A percentile compares a stretch with the other conserved stretches of the same genome.
Evolutionary conservation across 2,113 vertebrate species (phyloP).

Genomic region (Sander lucioperca): DNA sequence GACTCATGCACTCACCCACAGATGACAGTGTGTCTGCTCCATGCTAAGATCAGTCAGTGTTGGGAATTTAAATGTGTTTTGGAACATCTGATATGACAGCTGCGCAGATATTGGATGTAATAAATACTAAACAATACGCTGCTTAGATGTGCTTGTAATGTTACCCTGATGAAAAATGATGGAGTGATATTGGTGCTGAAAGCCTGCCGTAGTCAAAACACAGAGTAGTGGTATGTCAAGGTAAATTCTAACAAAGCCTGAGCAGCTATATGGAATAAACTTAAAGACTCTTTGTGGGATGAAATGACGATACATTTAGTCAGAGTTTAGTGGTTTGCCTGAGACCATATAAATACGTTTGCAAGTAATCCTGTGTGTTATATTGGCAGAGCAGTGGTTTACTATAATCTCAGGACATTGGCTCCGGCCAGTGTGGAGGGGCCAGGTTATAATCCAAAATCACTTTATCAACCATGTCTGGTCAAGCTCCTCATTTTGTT

Average conservation of each 20-base stretch:
- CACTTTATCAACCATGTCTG: conserved; percentile 40
- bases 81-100: conserved; percentile 39
- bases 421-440: conserved; percentile 41
- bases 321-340: conserved; percentile 4
- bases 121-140: conserved; percentile 24
- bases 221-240: neutral
- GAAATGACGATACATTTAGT: neutral
- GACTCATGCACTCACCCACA: conserved; percentile 28
- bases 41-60: conserved; percentile 29
- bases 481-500: conserved; percentile 35
- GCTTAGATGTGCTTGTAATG: conserved; percentile 1
- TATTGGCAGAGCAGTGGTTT: conserved; percentile 50
- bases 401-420: conserved; percentile 67
- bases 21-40: neutral
- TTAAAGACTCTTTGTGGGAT: neutral
- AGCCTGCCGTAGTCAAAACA: neutral
- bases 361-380: conserved; percentile 60
- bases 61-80: conserved; percentile 20
- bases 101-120: conserved; percentile 15
- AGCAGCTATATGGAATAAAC: neutral
- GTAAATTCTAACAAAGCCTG: conserved; percentile 6
- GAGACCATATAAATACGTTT: conserved; percentile 15
- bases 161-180: conserved; percentile 11
- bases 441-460: conserved; percentile 71
- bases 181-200: neutral